These are phyloP conservation scores for Upupa epops DNA, from an alignment of 2,113 vertebrate species.

Conservation along the genomic window DNA sequence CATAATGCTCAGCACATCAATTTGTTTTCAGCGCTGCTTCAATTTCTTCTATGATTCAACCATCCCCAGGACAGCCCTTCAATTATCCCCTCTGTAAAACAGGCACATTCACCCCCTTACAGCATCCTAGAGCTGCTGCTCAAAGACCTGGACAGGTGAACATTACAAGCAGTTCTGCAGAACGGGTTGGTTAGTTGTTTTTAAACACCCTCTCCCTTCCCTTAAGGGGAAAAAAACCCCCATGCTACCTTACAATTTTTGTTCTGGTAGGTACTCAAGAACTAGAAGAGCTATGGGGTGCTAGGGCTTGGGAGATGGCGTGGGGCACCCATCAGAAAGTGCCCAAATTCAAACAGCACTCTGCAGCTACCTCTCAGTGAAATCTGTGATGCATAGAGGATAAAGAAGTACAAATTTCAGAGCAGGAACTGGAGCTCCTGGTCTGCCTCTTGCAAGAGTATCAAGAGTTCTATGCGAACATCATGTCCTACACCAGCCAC, in stretches of 20 bases:
- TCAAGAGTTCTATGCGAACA: not conserved
- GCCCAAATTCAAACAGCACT: too few species aligned
- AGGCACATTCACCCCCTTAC: not conserved
- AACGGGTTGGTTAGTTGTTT: not conserved
- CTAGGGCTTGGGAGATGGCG: not conserved
- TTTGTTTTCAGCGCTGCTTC: not conserved
- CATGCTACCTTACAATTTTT: not conserved
- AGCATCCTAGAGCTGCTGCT: not conserved
- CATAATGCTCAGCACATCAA: not conserved
- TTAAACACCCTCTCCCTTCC: not conserved
- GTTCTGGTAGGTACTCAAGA: not conserved
- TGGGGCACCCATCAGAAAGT: not conserved
- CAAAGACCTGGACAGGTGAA: not conserved
- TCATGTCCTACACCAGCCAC: not conserved
- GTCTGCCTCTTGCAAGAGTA: not conserved
- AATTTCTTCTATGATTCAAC: not conserved
- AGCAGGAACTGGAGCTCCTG: not conserved
- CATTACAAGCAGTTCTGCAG: not conserved
- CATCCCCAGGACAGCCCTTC: not conserved
- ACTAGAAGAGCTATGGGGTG: not conserved
- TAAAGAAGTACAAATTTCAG: not conserved
- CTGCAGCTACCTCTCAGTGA: not conserved
- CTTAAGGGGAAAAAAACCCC: not conserved
- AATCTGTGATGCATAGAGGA: not conserved
- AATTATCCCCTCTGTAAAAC: not conserved